Percentiles rank a stretch among this genome's conserved stretches.
Evolutionary conservation across 1,140 invertebrate genomes (phyloP).

Genomic region (Zaprionus africanus): DNA sequence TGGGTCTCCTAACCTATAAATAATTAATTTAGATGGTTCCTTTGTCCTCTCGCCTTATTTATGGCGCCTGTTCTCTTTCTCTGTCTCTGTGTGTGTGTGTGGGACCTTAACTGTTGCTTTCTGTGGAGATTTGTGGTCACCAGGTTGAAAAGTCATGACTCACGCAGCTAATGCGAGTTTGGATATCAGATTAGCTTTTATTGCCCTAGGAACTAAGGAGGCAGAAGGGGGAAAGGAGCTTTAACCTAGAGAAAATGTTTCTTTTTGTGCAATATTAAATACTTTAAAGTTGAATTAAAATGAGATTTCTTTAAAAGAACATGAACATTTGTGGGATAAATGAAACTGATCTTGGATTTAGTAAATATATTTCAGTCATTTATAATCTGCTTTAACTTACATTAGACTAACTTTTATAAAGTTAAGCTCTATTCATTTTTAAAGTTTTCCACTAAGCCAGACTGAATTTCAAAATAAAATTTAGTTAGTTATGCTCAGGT

Average conservation of each 20-base stretch:
- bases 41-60: constrained; percentile 63
- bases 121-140: constrained; percentile 59
- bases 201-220: constrained; percentile 20
- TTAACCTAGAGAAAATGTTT: neutral
- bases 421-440: neutral
- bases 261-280: neutral
- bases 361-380: too few relatives aligned
- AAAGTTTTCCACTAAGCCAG: too few relatives aligned
- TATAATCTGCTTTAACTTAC: too few relatives aligned
- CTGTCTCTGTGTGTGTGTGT: neutral
- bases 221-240: neutral
- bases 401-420: too few relatives aligned
- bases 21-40: constrained; percentile 78
- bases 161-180: constrained; percentile 51
- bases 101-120: constrained; percentile 71
- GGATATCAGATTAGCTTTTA: constrained; percentile 72
- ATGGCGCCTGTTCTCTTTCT: constrained; percentile 28
- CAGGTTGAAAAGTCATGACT: constrained; percentile 24
- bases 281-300: neutral
- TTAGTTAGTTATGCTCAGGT: neutral
- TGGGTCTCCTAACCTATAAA: constrained; percentile 64
- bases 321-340: neutral
- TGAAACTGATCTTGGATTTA: neutral
- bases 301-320: neutral
- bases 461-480: too few relatives aligned